Base-by-base conservation (phyloP, 1,140 invertebrate species). In the Diachasmimorpha longicaudata region DNA sequence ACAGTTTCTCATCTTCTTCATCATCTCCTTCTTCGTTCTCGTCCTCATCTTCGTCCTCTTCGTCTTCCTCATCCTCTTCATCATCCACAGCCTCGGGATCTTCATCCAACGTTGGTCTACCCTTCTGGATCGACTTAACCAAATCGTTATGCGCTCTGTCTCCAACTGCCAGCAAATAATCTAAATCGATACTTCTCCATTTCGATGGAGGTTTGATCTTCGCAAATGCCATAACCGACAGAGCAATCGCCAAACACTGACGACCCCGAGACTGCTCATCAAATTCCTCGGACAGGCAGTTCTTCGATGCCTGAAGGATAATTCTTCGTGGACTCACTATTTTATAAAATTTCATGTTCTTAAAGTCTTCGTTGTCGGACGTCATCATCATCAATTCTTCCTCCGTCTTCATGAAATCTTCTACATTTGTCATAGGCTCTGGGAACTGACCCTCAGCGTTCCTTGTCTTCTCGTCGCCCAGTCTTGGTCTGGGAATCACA, bases 141-240 rank as follows among this genome's bases (percentile, higher is more conserved):
- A 85, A 16, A 13, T 81, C 69, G 6, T 77, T 74, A 36, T 85
- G 87, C 25, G 77, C 63, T 11, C 66, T 70, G 37, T 83, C 74
- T 4, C 82, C 82, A 8, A 74, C 21, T 11, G 82, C 73, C 13
- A 88, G 46, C 6, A 88, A 78, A 23, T 85, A 76, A 78, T 89
- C 81, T 0, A 89, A 13, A 19, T 87, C 83, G 4, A 69, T 23
- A 58, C 75, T 84, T 39, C 75, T 72, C 87, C 87, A 89, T 0
- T 72, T 23, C 0, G 37, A 72, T 6, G 82, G 69, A 13, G 80
- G 13, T 6, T 83, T 85, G 4, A 83, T 31, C 75, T 76, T 84
- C 2, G 79, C 82, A 13, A 81, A 79, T 1, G 79, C 52, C 5
- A 89, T 63, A 0, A 78, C 83, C 0, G 76, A 77, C 14, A 87